Percentiles rank a stretch among this genome's conserved stretches.
phyloP scores from a whole-genome alignment of 2,797 vertebrate species.

The Prionace glauca region DNA sequence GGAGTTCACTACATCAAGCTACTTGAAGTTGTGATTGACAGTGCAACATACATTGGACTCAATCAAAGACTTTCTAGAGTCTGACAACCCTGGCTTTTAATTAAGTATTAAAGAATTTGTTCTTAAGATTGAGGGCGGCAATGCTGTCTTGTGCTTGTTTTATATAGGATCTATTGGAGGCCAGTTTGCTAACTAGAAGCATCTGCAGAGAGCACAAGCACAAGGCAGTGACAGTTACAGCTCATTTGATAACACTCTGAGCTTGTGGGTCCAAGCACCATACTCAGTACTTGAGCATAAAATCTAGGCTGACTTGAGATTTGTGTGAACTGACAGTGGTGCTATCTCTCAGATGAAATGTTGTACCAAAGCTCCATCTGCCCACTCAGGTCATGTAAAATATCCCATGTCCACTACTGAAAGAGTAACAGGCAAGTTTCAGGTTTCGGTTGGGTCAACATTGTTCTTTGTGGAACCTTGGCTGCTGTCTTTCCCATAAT shows the following conservation, averaged over 20 bases:
- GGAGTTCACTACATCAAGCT: neutral
- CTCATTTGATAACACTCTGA: neutral
- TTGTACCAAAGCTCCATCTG: neutral
- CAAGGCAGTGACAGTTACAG: neutral
- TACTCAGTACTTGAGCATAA: neutral
- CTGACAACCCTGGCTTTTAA: neutral
- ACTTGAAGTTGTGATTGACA: neutral
- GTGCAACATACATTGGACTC: neutral
- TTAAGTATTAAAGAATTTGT: neutral
- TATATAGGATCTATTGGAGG: neutral
- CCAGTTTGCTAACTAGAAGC: neutral
- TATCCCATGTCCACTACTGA: neutral
- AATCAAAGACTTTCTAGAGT: neutral
- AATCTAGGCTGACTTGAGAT: neutral
- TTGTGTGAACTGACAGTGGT: neutral
- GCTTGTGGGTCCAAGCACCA: neutral
- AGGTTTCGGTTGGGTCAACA: neutral
- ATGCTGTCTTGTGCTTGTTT: neutral
- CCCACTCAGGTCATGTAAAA: neutral
- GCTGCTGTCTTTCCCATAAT: neutral
- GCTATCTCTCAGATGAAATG: neutral
- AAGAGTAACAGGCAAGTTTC: neutral
- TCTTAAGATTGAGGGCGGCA: neutral
- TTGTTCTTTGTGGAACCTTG: neutral
- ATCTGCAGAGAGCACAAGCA: neutral